Conservation (phyloP, 2,113 vertebrate genomes). For the Patagioenas fasciata region DNA sequence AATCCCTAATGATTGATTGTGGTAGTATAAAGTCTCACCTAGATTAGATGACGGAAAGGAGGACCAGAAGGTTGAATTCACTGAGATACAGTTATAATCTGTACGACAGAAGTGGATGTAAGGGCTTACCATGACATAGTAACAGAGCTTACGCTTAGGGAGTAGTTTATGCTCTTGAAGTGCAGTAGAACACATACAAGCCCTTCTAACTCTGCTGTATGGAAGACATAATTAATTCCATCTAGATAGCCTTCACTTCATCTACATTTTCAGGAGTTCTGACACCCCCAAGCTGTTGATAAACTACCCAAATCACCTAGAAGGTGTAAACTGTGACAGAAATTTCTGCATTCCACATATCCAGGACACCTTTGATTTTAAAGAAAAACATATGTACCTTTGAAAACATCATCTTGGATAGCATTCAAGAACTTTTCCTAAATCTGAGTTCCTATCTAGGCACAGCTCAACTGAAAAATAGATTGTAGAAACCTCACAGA, state of each 20-base stretch:
- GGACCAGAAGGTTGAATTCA: not conserved
- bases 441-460: not conserved
- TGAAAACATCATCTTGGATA: not conserved
- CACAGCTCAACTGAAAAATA: not conserved
- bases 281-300: not conserved
- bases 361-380: not conserved
- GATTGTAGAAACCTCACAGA: not conserved
- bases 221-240: not conserved
- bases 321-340: not conserved
- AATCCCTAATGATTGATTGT: not conserved
- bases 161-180: not conserved
- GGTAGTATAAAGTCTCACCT: not conserved
- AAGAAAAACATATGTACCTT: not conserved
- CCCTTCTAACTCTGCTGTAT: not conserved
- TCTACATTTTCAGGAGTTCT: not conserved
- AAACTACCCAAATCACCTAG: not conserved
- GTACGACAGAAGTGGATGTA: not conserved
- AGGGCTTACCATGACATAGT: not conserved
- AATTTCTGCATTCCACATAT: not conserved
- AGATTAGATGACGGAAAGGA: not conserved
- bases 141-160: not conserved
- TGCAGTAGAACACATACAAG: not conserved
- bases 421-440: not conserved
- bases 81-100: not conserved
- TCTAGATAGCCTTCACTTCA: not conserved